Evolutionary conservation across 30 jellyfish, hydroid and myxozoan species (phyloP).

Genomic region (Chironex yamaguchii): DNA sequence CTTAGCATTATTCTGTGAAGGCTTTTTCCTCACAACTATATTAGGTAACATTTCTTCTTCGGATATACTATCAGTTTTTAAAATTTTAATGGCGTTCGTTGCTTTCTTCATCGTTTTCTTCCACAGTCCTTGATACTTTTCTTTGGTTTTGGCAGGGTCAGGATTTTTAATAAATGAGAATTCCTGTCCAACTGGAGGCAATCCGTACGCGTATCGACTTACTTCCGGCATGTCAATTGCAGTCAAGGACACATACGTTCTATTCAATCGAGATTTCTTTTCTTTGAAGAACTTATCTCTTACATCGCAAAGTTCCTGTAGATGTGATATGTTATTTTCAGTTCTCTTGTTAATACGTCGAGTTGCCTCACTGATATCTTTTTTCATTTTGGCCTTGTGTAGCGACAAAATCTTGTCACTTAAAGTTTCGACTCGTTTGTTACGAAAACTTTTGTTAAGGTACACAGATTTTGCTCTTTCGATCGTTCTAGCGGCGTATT

Average conservation of each 20-base stretch:
- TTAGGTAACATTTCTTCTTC: too few relatives aligned
- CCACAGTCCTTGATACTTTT: slow-evolving; percentile 39
- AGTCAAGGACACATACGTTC: slow-evolving; percentile 66
- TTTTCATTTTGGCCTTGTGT: slow-evolving; percentile 37
- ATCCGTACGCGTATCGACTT: slow-evolving; percentile 74
- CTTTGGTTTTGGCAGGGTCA: slow-evolving; percentile 1
- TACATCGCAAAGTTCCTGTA: slow-evolving; percentile 54
- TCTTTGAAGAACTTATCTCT: slow-evolving; percentile 56
- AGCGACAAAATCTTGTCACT: too few relatives aligned
- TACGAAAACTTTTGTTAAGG: too few relatives aligned
- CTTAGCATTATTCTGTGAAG: too few relatives aligned
- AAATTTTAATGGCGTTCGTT: slow-evolving; percentile 23
- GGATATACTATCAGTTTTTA: too few relatives aligned
- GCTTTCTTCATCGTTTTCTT: slow-evolving; percentile 58
- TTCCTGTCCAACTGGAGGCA: slow-evolving; percentile 77
- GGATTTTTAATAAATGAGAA: slow-evolving; percentile 19
- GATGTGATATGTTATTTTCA: slow-evolving; percentile 4
- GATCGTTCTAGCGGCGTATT: too few relatives aligned
- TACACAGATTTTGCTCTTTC: too few relatives aligned
- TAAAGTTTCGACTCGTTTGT: too few relatives aligned
- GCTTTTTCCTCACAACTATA: too few relatives aligned
- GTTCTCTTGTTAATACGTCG: not conserved
- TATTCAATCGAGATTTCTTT: slow-evolving; percentile 58
- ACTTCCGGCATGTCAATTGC: slow-evolving; percentile 79
- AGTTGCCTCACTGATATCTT: slow-evolving; percentile 45